Base-by-base conservation (phyloP, 2,797 vertebrate genomes). In the Falco berigora region DNA sequence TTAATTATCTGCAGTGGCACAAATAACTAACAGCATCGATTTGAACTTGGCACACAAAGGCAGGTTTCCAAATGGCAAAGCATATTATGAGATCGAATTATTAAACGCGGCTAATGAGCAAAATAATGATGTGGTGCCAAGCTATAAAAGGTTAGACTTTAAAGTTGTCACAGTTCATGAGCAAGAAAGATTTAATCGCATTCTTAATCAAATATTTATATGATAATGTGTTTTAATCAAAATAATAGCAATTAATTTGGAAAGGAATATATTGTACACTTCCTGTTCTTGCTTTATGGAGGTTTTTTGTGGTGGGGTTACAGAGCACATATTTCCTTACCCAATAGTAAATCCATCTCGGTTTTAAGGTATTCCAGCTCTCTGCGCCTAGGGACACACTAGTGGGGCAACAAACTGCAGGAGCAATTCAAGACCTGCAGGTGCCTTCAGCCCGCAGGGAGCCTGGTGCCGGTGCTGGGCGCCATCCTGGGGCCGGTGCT, bases 151-250 rank as follows among this genome's bases (percentile, higher is more conserved):
- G 97, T 97, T 97, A 92, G 95, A 91, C 92, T 97, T 97, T 92
- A 96, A 97, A 97, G 94, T 96, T 97, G 97, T 96, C 96, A 97
- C 92, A 97, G 97, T 96, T 96, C 96, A 96, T 73, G 88, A 96
- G 94, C 92, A 96, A 95, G 96, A 92, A 97, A 97, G 94, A 97
- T 97, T 96, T 97, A 97, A 97, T 97, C 66, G 49, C 83, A 81
- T 91, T 95, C 94, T 97, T 97, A 97, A 97, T 97, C 94, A 97
- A 97, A 97, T 97, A 97, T 97, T 97, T 96, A 97, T 97, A 97
- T 92, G 96, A 95, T 96, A 97, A 96, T 97, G 95, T 88, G 95
- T 88, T 94, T 97, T 97, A 97, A 97, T 97, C 94, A 96, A 97
- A 97, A 96, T 95, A 97, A 96, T 96, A 83, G 83, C 94, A 96